Evolutionary conservation across 2,888 invertebrate species (phyloP), one percentile per base, ranked within the genome.

Genomic region (Ophion costatus): DNA sequence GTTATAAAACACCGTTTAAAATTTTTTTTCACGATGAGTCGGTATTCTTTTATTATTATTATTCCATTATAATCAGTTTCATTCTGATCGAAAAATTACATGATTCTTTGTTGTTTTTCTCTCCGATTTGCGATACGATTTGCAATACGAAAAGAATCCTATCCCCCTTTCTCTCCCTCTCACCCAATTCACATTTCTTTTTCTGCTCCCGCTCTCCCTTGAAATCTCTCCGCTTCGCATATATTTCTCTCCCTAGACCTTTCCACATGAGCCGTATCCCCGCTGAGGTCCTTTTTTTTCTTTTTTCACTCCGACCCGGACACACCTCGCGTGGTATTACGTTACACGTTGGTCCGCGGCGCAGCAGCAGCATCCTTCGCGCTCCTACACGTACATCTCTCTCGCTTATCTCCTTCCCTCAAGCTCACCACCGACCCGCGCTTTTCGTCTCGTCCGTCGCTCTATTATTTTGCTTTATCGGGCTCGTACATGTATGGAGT

Each of bases 301-400:
- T 61, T 59, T 45, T 29, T 61, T 61, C 38, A 79, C 74, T 86
- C 80, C 80, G 87, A 89, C 86, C 89, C 88, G 90, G 89, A 90
- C 88, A 89, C 88, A 89, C 88, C 83, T 89, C 84, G 81, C 82
- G 78, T 85, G 90, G 90, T 91, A 89, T 92, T 90, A 89, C 88
- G 89, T 91, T 92, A 92, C 91, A 77, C 86, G 76, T 42, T 38
- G 63, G 64, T 14, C 29, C 61, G 51, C 45, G 45, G 45, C 45
- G 45, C 51, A 51, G 5, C 42, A 38, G 51, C 42, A 66, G 82
- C 70, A 59, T 70, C 70, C 59, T 74, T 22, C 61, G 51, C 38
- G 59, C 56, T 67, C 22, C 51, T 51, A 51, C 29, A 20, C 24
- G 38, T 66, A 33, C 14, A 66, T 67, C 33, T 64, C 22, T 82